Base-by-base conservation (phyloP, 2,888 invertebrate genomes). In the Scaptomyza caliginosa region DNA sequence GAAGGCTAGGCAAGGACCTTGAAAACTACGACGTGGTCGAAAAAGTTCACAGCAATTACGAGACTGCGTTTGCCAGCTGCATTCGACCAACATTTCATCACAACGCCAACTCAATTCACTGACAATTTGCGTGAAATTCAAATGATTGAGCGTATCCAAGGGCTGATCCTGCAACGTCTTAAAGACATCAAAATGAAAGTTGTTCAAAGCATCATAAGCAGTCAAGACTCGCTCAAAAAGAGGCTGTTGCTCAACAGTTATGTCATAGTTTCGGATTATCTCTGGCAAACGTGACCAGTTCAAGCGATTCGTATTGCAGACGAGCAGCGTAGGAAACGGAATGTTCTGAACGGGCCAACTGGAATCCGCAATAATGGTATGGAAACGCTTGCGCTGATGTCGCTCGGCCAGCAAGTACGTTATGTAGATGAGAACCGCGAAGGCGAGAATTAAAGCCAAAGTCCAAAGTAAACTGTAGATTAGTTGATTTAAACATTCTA, bases 11-110 rank as follows among this genome's bases (percentile, higher is more conserved):
- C 93, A 93, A 28, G 88, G 73, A 0, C 93, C 92, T 43, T 88
- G 86, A 42, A 91, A 91, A 2, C 90, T 89, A 26, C 89, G 90
- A 17, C 92, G 92, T 10, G 77, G 74, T n/a, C 91, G 88, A 56
- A 93, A 92, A 16, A 92, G 78, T 4, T 90, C 88, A 73, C 93
- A 92, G 63, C 93, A 93, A 34, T 92, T 75, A 2, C 89, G 77
- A 2, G 78, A 16, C 17, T 76, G 57, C 34, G 89, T 85, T 2
- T 91, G 82, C 92, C 92, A 93, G 74, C 88, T 88, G 60, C 93
- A 93, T 2, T 77, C 51, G 0, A 13, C 36, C 0, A 90, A 54
- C 11, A 93, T 57, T 48, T 92, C 92, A 19, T 91, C 80, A 56
- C 92, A 92, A 3, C 78, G 81, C 88, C 90, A 90, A 0, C 88